Evolutionary conservation across 2,888 invertebrate species (phyloP).

Genomic region (Aplocera efformata): DNA sequence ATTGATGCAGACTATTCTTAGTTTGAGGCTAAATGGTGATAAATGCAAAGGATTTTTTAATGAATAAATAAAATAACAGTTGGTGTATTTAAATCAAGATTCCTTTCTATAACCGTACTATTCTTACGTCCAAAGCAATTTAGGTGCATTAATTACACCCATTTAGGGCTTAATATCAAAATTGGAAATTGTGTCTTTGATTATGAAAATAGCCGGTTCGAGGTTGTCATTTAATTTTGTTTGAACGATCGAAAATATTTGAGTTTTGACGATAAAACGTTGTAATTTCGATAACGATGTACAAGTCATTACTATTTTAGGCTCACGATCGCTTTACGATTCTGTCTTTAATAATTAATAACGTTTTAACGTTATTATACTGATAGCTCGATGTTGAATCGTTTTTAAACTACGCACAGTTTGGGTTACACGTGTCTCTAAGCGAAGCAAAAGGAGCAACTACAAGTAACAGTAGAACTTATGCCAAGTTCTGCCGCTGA

Average conservation of each 20-base stretch:
- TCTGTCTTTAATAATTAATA: slow-evolving; percentile 5
- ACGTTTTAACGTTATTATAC: not conserved
- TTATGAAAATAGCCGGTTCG: slow-evolving; percentile 20
- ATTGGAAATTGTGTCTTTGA: slow-evolving; percentile 21
- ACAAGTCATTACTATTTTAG: slow-evolving; percentile 9
- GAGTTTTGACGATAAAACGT: slow-evolving; percentile 3
- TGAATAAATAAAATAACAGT: no score
- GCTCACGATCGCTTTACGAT: not conserved
- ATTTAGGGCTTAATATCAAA: slow-evolving; percentile 17
- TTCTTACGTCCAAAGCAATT: slow-evolving; percentile 17
- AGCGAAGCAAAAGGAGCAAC: no score
- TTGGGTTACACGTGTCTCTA: no score
- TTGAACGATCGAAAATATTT: slow-evolving; percentile 6
- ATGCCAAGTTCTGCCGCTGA: no score
- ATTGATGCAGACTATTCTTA: no score
- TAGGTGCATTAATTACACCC: slow-evolving; percentile 17
- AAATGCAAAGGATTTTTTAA: no score
- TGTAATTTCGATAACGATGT: no score
- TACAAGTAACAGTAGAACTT: no score
- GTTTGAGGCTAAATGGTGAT: no score
- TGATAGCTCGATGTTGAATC: not conserved
- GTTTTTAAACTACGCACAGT: not conserved
- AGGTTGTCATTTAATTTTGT: slow-evolving; percentile 4
- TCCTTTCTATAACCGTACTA: slow-evolving; percentile 10
- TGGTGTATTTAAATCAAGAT: no score